phyloP scores from a whole-genome alignment of 2,888 invertebrate species.

The Tridacna gigas region DNA sequence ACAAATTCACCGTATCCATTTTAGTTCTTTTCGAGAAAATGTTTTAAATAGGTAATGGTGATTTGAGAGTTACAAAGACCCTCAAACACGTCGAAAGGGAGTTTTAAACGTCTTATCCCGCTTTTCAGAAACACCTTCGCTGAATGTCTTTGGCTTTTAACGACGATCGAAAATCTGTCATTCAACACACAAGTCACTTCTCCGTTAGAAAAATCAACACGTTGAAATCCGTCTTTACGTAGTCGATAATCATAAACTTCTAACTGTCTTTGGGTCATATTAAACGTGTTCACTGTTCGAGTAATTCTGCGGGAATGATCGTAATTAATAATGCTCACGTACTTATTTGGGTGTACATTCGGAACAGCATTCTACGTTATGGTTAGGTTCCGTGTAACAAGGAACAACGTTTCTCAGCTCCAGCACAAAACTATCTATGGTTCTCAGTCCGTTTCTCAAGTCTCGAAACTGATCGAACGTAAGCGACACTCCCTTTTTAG shows the following conservation, averaged over 20 bases:
- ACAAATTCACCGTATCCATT: neutral
- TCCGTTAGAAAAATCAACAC: conserved; percentile 9
- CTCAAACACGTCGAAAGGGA: conserved; percentile 24
- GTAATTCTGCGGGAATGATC: neutral
- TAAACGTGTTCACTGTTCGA: neutral
- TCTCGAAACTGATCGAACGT: conserved; percentile 42
- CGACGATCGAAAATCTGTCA: conserved; percentile 30
- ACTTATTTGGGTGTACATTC: conserved; percentile 27
- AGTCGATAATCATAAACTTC: conserved; percentile 21
- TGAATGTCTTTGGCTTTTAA: conserved; percentile 32
- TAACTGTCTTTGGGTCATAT: conserved; percentile 33
- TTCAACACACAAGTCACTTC: conserved; percentile 19
- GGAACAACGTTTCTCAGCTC: conserved; percentile 23
- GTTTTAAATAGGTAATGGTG: neutral
- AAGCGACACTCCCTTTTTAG: conserved; percentile 41
- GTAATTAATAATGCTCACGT: neutral
- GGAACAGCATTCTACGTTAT: conserved; percentile 8
- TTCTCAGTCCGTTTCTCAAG: conserved; percentile 27
- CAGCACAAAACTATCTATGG: conserved; percentile 24
- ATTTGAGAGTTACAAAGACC: conserved; percentile 20
- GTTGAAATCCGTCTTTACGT: conserved; percentile 20
- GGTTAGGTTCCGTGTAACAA: conserved; percentile 19
- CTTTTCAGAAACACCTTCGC: conserved; percentile 27
- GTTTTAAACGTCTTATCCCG: conserved; percentile 29
- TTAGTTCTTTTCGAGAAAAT: no score